Conservation (phyloP, 2,888 invertebrate species). For the Fragum sueziense region DNA sequence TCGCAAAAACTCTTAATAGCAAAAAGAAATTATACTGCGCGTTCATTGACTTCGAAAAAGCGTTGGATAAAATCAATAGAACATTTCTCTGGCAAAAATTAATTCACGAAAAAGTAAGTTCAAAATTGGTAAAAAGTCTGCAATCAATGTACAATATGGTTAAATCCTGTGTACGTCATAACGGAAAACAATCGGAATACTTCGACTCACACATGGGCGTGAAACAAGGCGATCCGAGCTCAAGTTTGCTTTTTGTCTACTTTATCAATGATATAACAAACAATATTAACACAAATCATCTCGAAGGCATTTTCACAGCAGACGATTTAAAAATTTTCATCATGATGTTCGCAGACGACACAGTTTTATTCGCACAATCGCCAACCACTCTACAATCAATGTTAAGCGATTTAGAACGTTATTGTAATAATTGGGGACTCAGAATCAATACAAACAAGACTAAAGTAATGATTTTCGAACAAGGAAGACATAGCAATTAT, state of each 20-base stretch:
- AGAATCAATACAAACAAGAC: background rate
- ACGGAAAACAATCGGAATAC: background rate
- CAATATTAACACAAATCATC: constrained; percentile 7
- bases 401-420: constrained; percentile 15
- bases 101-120: background rate
- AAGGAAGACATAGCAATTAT: constrained; percentile 11
- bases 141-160: constrained; percentile 17
- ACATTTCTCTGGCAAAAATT: background rate
- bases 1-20: background rate
- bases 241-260: background rate
- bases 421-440: constrained; percentile 15
- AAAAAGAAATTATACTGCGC: constrained; percentile 9
- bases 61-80: constrained; percentile 4
- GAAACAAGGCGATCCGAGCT: constrained; percentile 33
- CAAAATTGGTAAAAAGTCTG: background rate
- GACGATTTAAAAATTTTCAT: constrained; percentile 14
- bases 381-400: constrained; percentile 8
- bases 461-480: constrained; percentile 19
- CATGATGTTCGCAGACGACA: constrained; percentile 23
- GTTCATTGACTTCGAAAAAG: constrained; percentile 17
- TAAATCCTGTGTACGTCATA: background rate
- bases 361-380: constrained; percentile 7
- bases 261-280: constrained; percentile 20
- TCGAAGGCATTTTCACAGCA: constrained; percentile 19
- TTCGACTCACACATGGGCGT: constrained; percentile 1